Percentiles rank a stretch among this genome's conserved stretches.
phyloP scores from a whole-genome alignment of 1,140 invertebrate genomes.

The Musca vetustissima region DNA sequence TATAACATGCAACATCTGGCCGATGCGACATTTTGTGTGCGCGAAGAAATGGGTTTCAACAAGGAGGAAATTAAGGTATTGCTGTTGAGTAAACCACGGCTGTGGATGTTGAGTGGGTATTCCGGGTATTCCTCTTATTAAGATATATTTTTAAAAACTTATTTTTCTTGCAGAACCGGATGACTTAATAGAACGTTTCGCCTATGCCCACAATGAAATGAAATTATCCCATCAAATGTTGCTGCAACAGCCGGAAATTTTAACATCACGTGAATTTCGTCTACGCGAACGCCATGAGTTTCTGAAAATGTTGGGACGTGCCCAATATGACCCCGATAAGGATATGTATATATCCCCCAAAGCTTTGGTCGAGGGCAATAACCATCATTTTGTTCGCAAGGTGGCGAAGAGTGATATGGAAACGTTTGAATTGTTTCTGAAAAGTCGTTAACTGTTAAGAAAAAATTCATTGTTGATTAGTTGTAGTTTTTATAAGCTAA shows the following conservation, averaged over 20 bases:
- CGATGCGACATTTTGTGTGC: slow-evolving; percentile 65
- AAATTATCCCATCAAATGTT: slow-evolving; percentile 72
- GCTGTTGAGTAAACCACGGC: slow-evolving; percentile 65
- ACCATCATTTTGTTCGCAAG: slow-evolving; percentile 77
- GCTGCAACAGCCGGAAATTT: slow-evolving; percentile 63
- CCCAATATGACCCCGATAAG: slow-evolving; percentile 81
- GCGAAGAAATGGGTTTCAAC: slow-evolving; percentile 73
- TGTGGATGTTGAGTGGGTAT: slow-evolving; percentile 73
- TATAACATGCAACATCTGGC: slow-evolving; percentile 63
- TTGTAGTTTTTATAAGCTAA: too few relatives aligned
- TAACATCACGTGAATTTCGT: slow-evolving; percentile 66
- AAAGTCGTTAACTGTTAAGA: slow-evolving; percentile 73
- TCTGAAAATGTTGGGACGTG: slow-evolving; percentile 70
- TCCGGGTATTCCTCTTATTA: too few relatives aligned
- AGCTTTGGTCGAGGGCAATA: slow-evolving; percentile 66
- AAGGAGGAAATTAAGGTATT: slow-evolving; percentile 64
- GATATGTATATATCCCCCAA: slow-evolving; percentile 77
- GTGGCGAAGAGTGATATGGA: slow-evolving; percentile 76
- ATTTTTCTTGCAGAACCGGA: slow-evolving; percentile 66
- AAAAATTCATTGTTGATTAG: too few relatives aligned
- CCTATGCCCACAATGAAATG: slow-evolving; percentile 80
- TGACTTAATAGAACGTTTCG: slow-evolving; percentile 65
- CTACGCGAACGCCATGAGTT: slow-evolving; percentile 78
- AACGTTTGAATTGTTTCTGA: slow-evolving; percentile 82
- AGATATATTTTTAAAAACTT: too few relatives aligned